phyloP scores from a whole-genome alignment of 2,888 invertebrate species.

The Dinocampus coccinellae region DNA sequence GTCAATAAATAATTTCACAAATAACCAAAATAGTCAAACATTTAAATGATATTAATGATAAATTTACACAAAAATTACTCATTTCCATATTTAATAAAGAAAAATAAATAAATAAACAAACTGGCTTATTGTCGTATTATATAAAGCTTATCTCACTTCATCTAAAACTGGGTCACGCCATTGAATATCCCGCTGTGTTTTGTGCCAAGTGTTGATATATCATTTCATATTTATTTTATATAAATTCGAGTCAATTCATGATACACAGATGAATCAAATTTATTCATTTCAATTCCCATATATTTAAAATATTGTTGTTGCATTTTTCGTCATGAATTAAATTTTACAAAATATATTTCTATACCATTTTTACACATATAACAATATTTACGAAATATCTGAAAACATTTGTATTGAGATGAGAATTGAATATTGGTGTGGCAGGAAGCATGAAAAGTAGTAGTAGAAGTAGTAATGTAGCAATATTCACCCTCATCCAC shows the following conservation, averaged over 20 bases:
- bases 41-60: too few species aligned
- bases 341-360: not conserved
- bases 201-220: constrained; percentile 41
- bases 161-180: constrained; percentile 46
- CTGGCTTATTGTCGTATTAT: too few species aligned
- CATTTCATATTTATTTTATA: constrained; percentile 47
- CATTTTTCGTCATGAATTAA: not conserved
- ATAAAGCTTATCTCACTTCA: constrained; percentile 17
- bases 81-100: too few species aligned
- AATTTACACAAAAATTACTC: too few species aligned
- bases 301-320: not conserved
- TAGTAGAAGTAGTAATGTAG: too few species aligned
- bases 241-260: constrained; percentile 44
- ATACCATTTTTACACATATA: too few species aligned
- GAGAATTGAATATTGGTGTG: constrained; percentile 29
- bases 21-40: too few species aligned
- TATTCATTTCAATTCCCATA: constrained; percentile 34
- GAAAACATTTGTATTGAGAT: constrained; percentile 21
- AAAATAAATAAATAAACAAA: too few species aligned
- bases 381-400: not conserved
- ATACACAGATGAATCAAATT: constrained; percentile 23
- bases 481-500: not conserved
- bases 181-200: constrained; percentile 39
- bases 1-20: too few species aligned
- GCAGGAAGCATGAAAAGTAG: not conserved